Evolutionary conservation across 2,113 vertebrate genomes (phyloP), one percentile per base, ranked within the genome.

Genomic region (Albula glossodonta): DNA sequence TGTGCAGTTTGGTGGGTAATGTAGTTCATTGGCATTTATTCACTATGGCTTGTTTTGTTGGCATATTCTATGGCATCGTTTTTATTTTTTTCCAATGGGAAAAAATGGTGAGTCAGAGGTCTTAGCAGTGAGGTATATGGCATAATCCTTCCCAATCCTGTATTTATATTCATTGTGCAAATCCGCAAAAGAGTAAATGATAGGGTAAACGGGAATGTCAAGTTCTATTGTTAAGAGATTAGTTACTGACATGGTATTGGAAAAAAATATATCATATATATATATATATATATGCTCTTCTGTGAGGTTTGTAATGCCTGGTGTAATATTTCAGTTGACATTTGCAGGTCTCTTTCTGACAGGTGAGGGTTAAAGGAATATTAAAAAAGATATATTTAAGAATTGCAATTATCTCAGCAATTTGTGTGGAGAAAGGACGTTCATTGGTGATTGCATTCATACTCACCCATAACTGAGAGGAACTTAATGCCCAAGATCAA

Each of bases 91-190:
- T 10, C 4, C 19, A 74, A n/a, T 25, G 9, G 31, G n/a, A 2
- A 74, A 74, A 74, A 56, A 56, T 9, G 70, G 70, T 31, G n/a
- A 51, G 41, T 80, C 78, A 51, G 19, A 48, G 31, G 25, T 78
- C 57, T 79, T 56, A 56, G 52, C 51, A 25, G 60, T 66, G 60
- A 22, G 25, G 53, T 78, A 1, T 57, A 1, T 49, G 2, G 15
- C 31, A 19, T 57, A n/a, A 57, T 85, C 41, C 77, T 8, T 85
- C 31, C 25, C 74, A 22, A 31, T 57, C 70, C 70, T 70, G 41
- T 25, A 11, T 78, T 84, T 84, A 79, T 80, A 78, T 85, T 60
- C 51, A 25, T 50, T 79, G 51, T 85, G 77, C 31, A 60, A 49
- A 79, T 60, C 52, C 77, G 52, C 48, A 49, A n/a, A 74, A 74